These are phyloP conservation scores for Gavialis gangeticus DNA, from an alignment of 2,113 vertebrate genomes.

Conservation along the genomic window DNA sequence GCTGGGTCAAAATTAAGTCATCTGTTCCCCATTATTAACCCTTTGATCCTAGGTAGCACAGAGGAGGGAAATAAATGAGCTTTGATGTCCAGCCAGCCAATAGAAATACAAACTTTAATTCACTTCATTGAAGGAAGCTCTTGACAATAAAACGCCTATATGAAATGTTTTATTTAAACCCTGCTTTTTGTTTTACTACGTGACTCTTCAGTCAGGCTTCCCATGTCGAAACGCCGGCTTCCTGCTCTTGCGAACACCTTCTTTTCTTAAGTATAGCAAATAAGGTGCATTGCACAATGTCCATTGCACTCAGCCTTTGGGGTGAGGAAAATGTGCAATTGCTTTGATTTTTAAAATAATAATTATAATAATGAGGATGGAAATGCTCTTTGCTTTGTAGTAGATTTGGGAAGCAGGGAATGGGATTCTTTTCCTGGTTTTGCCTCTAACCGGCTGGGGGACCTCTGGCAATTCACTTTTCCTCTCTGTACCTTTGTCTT, in stretches of 20 bases:
- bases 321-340: not conserved
- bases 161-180: not conserved
- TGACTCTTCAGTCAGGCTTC: not conserved
- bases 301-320: not conserved
- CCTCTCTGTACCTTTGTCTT: not conserved
- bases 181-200: accelerated
- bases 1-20: not conserved
- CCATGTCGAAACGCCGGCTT: not conserved
- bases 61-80: not conserved
- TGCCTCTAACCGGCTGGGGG: not conserved
- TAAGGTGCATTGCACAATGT: too few relatives aligned
- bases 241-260: not conserved
- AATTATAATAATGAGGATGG: not conserved
- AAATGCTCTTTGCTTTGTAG: not conserved
- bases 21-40: conserved; percentile 41
- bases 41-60: not conserved
- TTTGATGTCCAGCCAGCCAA: conserved; percentile 20
- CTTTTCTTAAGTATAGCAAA: not conserved
- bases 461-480: not conserved
- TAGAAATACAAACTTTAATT: not conserved
- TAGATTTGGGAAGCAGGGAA: not conserved
- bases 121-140: not conserved
- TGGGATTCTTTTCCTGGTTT: not conserved
- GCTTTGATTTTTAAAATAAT: not conserved
- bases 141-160: not conserved